Conservation (phyloP, 2,797 vertebrate species). For the Phylloscopus collybita region DNA sequence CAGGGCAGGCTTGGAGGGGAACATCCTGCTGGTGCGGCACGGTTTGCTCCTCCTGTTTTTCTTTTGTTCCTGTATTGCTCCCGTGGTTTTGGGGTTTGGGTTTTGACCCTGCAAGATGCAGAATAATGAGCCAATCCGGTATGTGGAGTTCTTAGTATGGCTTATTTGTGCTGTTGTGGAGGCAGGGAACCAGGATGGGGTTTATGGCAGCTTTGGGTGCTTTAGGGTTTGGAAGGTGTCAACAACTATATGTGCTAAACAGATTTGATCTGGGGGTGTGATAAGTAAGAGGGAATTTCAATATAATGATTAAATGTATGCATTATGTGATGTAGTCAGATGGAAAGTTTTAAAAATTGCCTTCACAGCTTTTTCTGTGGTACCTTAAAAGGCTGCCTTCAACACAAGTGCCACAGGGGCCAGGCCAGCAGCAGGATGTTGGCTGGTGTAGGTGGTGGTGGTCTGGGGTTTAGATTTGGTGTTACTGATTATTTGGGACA, state of each 20-base stretch:
- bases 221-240: not conserved
- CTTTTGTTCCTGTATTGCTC: not conserved
- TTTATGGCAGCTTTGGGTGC: not conserved
- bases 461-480: not conserved
- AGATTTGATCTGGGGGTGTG: not conserved
- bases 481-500: not conserved
- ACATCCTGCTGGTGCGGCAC: not conserved
- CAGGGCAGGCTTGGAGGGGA: not conserved
- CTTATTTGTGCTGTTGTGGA: not conserved
- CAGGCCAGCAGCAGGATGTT: not conserved
- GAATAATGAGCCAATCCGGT: not conserved
- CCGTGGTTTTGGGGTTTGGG: not conserved
- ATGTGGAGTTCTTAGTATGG: not conserved
- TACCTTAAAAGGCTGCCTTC: not conserved
- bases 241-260: not conserved
- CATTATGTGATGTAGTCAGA: not conserved
- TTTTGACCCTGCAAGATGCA: rapidly evolving
- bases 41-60: not conserved
- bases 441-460: not conserved
- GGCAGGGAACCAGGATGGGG: not conserved
- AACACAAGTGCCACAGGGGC: not conserved
- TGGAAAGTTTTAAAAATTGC: not conserved
- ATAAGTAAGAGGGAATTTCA: not conserved
- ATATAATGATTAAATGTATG: not conserved
- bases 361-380: not conserved